Conservation (phyloP, 2,797 vertebrate genomes). For the Bucorvus abyssinicus region DNA sequence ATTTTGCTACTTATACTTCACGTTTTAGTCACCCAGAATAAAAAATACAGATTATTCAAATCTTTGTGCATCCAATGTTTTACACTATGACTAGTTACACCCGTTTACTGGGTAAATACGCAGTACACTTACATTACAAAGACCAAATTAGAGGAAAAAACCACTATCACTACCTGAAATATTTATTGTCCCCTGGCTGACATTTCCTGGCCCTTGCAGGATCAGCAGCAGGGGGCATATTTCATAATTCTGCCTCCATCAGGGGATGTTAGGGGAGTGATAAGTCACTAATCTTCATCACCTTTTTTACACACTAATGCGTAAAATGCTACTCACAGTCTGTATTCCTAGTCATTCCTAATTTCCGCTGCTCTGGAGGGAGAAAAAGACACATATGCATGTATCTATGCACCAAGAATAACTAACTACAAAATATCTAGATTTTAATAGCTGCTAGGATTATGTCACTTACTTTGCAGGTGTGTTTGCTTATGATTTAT, state of each 20-base stretch:
- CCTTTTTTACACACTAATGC: background rate
- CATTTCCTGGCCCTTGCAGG: background rate
- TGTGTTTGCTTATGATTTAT: slow-evolving; percentile 44
- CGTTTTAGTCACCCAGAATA: background rate
- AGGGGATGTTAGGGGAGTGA: background rate
- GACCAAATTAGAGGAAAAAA: background rate
- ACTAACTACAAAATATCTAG: background rate
- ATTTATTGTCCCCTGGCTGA: background rate
- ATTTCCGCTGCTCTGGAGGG: background rate
- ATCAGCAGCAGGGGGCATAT: slow-evolving; percentile 42
- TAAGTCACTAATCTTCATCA: slow-evolving; percentile 30
- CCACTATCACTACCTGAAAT: background rate
- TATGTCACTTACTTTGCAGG: slow-evolving; percentile 51
- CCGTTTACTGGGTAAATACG: background rate
- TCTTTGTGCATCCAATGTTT: background rate
- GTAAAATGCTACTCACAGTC: background rate
- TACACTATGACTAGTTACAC: background rate
- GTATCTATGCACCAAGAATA: background rate
- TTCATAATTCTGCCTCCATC: slow-evolving; percentile 13
- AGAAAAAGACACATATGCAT: background rate
- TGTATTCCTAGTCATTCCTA: background rate
- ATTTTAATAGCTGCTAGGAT: slow-evolving; percentile 32
- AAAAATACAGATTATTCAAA: background rate
- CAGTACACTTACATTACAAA: background rate
- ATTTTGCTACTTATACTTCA: background rate